Base-by-base conservation (phyloP, 2,113 vertebrate genomes). In the Neogale vison region DNA sequence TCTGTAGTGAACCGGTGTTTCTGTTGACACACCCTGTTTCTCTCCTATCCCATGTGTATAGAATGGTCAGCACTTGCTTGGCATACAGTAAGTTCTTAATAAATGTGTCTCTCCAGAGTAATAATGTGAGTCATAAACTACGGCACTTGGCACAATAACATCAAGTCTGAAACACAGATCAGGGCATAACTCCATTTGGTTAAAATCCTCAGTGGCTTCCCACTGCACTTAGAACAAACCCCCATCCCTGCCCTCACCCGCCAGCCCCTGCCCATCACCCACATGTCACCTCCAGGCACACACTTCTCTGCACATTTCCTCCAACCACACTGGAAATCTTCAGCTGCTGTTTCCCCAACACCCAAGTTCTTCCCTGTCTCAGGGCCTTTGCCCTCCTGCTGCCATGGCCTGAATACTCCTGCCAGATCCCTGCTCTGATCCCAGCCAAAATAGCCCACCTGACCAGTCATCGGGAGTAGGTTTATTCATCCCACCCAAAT, bases 161-260 rank as follows among this genome's bases (percentile, higher is more conserved):
- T 20, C 26, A 83, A 31, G 9, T 77, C 34, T 50, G 55, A 72
- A 96, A 88, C 42, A 72, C 14, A 0, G 7, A 20, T 26, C 36
- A 2, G 61, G 61, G 20, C 11, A 47, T 0, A 2, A 76, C 52
- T 77, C 55, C 31, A 5, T 36, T 23, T 31, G 65, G 61, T 29
- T 74, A 10, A n/a, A 31, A 57, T 36, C 39, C 21, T 52, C 31
- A 42, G 4, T 0, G 12, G 72, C 18, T 59, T 55, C 47, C 31
- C 29, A 1, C 6, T 13, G 14, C n/a, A 21, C 65, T 71, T 50
- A 20, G 47, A 14, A 74, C 21, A 36, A 89, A 42, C 47, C 17
- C 3, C 21, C 11, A 6, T 34, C 24, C 59, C 1, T 0, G 9
- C 57, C 21, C 24, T 52, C 18, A 24, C 13, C 3, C 5, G 6